Evolutionary conservation across 2,113 vertebrate species (phyloP), one percentile per base, ranked within the genome.

Genomic region (Callochromis pleurospilus): DNA sequence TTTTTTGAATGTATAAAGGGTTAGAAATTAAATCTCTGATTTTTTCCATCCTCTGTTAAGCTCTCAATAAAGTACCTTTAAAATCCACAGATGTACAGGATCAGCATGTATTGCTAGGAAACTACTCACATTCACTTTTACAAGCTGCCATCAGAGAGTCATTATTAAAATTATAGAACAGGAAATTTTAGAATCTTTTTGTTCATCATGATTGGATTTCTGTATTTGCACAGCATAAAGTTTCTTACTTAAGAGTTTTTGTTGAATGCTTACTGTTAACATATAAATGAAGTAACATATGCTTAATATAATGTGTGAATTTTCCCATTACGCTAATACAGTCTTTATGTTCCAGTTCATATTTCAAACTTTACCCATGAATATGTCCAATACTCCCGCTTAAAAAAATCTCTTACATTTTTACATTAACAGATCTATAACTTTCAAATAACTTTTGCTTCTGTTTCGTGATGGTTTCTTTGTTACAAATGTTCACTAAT

Each of bases 121-220:
- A 21, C 51, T 53, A 53, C 9, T 53, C 51, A 53, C 51, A 53
- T 6, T 21, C 51, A 0, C 9, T 0, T 2, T 54, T 21, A 0
- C 51, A 54, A 54, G n/a, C 0, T 54, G 9, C 51, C 51, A 54
- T 54, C 3, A 53, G 19, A 10, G 5, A 0, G 0, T 1, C 51
- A 54, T 0, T 21, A 12, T 21, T 54, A 54, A 54, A 0, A 0
- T 21, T 21, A 54, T 6, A 54, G 51, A 54, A 21, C 0, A 0
- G 5, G 0, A 21, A 54, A 0, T 1, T 54, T 54, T 12, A 0
- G n/a, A 54, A 54, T 54, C n/a, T 54, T 12, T 54, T 54, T 54
- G 51, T 54, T 0, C 51, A 0, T 54, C 51, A 0, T 6, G 51
- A 54, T 54, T 54, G 0, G 0, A 54, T 54, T 6, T 54, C 51